Evolutionary conservation across 2,113 vertebrate genomes (phyloP).

Genomic region (Ifrita kowaldi): DNA sequence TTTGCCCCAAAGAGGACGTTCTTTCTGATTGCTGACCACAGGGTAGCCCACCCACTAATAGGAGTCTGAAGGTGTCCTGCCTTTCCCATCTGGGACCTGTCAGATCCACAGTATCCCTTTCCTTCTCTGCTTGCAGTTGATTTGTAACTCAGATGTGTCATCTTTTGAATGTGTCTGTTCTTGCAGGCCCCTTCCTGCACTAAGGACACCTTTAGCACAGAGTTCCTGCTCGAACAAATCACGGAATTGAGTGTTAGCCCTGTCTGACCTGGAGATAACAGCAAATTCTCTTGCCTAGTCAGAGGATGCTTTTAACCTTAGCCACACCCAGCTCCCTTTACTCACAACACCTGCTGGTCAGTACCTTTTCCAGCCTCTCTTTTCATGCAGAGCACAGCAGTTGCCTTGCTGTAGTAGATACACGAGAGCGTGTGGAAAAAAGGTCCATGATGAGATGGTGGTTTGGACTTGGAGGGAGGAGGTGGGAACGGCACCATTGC

Average conservation of each 20-base stretch:
- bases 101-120: not conserved
- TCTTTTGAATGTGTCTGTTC: not conserved
- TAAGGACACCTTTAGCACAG: not conserved
- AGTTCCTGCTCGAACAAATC: not conserved
- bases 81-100: not conserved
- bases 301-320: conserved; percentile 23
- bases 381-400: not conserved
- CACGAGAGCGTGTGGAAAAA: not conserved
- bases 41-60: not conserved
- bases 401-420: not conserved
- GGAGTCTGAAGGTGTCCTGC: not conserved
- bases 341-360: not conserved
- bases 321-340: rapidly evolving
- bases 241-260: not conserved
- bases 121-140: not conserved
- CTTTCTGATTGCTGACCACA: not conserved
- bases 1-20: not conserved
- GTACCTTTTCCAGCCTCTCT: not conserved
- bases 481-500: not conserved
- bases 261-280: not conserved
- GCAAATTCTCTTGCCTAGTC: not conserved
- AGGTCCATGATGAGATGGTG: not conserved
- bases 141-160: not conserved
- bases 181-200: not conserved
- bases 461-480: not conserved